Evolutionary conservation across 2,113 vertebrate genomes (phyloP), one percentile per base, ranked within the genome.

Genomic region (Calyptommatus sinebrachiatus): DNA sequence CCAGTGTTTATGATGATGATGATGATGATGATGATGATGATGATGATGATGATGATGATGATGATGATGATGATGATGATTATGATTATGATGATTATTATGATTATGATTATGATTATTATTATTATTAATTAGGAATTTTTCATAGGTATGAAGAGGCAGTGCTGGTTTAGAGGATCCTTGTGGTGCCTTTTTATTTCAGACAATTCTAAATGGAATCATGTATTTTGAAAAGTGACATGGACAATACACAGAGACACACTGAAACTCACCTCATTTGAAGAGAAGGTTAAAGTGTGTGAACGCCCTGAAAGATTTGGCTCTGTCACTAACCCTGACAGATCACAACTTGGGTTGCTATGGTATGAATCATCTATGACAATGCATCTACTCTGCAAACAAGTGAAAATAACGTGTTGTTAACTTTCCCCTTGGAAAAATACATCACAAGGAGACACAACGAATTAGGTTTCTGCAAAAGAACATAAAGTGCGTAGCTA

Each of bases 241-340:
- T 62, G 83, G 89, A 93, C 88, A 92, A 83, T 80, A 93, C 89
- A 92, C 78, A 91, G 62, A 90, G 91, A 94, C 93, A 93, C 92
- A 89, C 85, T 80, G 90, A 90, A 92, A 94, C 97, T 98, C 97
- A 98, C 97, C 97, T 98, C 97, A 88, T 95, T 96, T 93, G 97
- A 97, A 94, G 97, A 97, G 96, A 98, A 97, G 96, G 95, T 95
- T 96, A 97, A 95, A 95, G 96, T 97, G 93, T 97, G 97, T 86
- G 97, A 96, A 93, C 96, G 96, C 94, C 97, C 96, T 95, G 97
- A 96, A 91, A 97, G 96, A 94, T 94, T 96, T 95, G 97, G 96
- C 92, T 98, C 97, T 92, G 96, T 93, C 85, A 98, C 96, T 95
- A 97, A 96, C 94, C 96, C 97, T 95, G 96, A 95, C 94, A 95